Conservation (phyloP, 2,113 vertebrate species). For the Melanerpes aurifrons region DNA sequence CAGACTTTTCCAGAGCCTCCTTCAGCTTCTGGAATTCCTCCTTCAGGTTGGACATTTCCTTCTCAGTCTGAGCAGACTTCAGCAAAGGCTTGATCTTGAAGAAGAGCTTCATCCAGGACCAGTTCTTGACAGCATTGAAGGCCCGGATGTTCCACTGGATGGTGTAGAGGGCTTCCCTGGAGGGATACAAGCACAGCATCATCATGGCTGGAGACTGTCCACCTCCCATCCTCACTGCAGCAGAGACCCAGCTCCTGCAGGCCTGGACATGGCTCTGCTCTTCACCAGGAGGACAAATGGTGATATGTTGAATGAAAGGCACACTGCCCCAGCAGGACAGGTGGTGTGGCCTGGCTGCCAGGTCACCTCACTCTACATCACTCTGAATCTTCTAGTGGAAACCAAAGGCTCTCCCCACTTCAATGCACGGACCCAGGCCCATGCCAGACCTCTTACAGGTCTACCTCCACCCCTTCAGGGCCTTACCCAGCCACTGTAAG, state of each 20-base stretch:
- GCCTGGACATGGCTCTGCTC: background rate
- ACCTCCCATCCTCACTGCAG: background rate
- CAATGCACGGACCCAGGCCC: background rate
- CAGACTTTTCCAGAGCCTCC: slow-evolving; percentile 87
- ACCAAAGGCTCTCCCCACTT: background rate
- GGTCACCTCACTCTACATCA: background rate
- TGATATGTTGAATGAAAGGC: background rate
- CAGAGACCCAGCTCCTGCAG: background rate
- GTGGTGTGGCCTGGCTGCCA: background rate
- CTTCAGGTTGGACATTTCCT: slow-evolving; percentile 86
- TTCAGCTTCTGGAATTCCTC: slow-evolving; percentile 89
- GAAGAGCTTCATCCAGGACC: slow-evolving; percentile 98
- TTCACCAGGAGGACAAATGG: background rate
- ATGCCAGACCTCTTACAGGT: background rate
- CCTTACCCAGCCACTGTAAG: background rate
- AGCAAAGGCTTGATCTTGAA: slow-evolving; percentile 96
- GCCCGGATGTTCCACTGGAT: slow-evolving; percentile 96
- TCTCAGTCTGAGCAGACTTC: slow-evolving; percentile 89
- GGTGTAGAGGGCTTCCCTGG: slow-evolving; percentile 85
- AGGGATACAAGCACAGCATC: background rate
- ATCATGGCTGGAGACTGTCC: background rate
- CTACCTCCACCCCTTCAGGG: background rate
- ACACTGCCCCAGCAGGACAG: background rate
- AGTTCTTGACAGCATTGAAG: slow-evolving; percentile 92
- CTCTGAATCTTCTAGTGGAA: background rate